These are phyloP conservation scores for Vombatus ursinus DNA, from an alignment of 2,113 vertebrate genomes.

Conservation along the genomic window DNA sequence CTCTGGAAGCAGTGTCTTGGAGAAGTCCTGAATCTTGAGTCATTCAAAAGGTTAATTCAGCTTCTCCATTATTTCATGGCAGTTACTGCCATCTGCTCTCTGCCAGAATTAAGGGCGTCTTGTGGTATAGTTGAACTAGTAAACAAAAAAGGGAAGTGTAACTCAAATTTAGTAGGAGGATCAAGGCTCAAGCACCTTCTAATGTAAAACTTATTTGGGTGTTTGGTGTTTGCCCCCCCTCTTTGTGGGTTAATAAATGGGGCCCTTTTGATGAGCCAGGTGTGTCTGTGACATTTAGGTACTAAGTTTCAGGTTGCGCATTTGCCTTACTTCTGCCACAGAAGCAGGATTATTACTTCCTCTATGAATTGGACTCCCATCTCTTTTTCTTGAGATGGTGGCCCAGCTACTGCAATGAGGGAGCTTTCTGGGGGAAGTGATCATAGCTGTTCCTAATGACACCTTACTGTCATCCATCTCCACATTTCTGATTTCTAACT, in stretches of 20 bases:
- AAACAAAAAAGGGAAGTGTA: not conserved
- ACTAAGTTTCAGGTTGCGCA: not conserved
- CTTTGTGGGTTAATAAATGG: constrained; percentile 49
- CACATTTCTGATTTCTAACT: not conserved
- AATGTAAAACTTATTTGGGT: constrained; percentile 13
- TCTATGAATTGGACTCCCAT: not conserved
- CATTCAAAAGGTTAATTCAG: not conserved
- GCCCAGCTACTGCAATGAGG: constrained; percentile 16
- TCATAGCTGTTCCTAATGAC: not conserved
- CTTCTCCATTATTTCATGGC: not conserved
- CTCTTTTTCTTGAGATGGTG: constrained; percentile 38
- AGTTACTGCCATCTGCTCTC: constrained; percentile 26
- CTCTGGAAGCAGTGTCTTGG: not conserved
- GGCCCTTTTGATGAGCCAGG: not conserved
- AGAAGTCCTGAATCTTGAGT: not conserved
- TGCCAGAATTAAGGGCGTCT: not conserved
- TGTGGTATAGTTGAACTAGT: not conserved
- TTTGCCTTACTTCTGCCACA: not conserved
- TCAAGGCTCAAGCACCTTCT: not conserved
- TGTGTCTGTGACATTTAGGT: constrained; percentile 31
- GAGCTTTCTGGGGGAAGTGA: constrained; percentile 15
- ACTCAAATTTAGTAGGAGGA: not conserved
- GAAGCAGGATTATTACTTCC: constrained; percentile 9
- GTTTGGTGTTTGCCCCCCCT: constrained; percentile 21
- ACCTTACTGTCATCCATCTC: constrained; percentile 14